Conservation (phyloP, 2,113 vertebrate species). For the Panthera uncia region DNA sequence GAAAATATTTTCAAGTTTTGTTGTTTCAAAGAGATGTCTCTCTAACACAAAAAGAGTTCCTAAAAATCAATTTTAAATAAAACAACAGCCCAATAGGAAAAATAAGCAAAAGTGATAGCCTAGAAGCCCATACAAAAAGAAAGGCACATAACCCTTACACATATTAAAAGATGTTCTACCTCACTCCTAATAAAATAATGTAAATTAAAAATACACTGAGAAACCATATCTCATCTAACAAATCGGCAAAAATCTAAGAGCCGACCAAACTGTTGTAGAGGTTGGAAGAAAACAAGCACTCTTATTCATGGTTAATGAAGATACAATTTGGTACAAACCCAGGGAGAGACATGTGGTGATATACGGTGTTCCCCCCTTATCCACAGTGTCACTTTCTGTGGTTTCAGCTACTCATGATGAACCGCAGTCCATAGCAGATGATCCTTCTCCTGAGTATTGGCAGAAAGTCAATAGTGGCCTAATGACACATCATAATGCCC, state of each 20-base stretch:
- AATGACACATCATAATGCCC: background rate
- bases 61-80: background rate
- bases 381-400: background rate
- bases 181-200: background rate
- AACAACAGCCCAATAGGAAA: background rate
- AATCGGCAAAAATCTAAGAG: background rate
- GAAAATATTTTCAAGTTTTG: slow-evolving; percentile 4
- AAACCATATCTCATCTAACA: background rate
- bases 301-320: background rate
- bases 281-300: background rate
- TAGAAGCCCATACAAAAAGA: background rate
- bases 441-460: background rate
- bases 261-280: background rate
- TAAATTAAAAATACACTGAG: background rate
- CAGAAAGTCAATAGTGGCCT: background rate
- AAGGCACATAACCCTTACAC: background rate
- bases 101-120: background rate
- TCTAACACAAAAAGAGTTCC: background rate
- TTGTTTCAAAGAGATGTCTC: background rate
- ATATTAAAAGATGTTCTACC: background rate
- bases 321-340: background rate
- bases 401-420: background rate
- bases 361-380: background rate
- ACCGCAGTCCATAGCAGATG: background rate
- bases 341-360: background rate